These are phyloP conservation scores for Gryllus longicercus DNA, from an alignment of 2,888 invertebrate genomes.

Conservation along the genomic window DNA sequence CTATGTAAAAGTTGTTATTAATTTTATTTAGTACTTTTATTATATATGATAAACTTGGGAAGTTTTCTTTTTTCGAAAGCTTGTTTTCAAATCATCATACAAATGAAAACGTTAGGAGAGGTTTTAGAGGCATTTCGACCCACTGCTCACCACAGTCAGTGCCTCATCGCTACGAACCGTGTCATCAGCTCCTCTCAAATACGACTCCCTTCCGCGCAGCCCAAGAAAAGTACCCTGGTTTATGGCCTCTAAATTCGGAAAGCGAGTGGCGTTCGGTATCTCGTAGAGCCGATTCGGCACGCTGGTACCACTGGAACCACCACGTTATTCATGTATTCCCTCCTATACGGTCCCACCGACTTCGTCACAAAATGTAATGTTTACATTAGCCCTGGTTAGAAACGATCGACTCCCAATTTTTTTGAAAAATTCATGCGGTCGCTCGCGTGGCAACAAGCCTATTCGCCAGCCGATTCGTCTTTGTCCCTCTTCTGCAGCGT, in stretches of 20 bases:
- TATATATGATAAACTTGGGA: too few relatives aligned
- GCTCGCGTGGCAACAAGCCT: neutral
- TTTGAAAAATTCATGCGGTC: neutral
- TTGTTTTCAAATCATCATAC: too few relatives aligned
- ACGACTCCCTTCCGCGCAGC: neutral
- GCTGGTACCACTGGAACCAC: neutral
- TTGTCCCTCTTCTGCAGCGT: neutral
- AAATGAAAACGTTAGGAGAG: too few relatives aligned
- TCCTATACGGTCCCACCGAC: neutral
- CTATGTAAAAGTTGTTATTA: too few relatives aligned
- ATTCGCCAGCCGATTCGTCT: neutral
- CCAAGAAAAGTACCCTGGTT: neutral
- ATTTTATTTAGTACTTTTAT: too few relatives aligned
- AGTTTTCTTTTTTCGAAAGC: too few relatives aligned
- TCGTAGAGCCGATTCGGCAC: neutral
- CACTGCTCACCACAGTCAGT: neutral
- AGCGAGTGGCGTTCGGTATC: neutral
- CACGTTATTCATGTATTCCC: neutral
- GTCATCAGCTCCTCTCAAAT: conserved; percentile 4
- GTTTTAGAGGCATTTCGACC: too few relatives aligned
- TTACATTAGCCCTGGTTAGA: neutral
- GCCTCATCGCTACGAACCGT: neutral
- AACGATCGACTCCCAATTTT: neutral
- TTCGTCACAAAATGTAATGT: neutral
- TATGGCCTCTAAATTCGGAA: neutral